Evolutionary conservation across 2,888 invertebrate species (phyloP), one percentile per base, ranked within the genome.

Genomic region (Periphyllus acericola): DNA sequence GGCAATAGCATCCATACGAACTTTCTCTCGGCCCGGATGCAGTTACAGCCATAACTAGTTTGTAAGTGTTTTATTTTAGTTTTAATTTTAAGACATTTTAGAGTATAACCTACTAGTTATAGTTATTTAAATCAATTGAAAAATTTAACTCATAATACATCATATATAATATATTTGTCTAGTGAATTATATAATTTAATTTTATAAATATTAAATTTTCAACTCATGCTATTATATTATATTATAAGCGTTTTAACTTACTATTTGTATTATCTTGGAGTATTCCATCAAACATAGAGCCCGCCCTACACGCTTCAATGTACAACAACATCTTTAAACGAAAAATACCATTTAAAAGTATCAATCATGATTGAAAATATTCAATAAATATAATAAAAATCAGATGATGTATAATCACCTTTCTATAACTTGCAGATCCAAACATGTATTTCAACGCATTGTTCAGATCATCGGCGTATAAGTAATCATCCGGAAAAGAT

Each of bases 221-320:
- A n/a, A n/a, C n/a, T n/a, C n/a, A n/a, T n/a, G n/a, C n/a, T 68
- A 14, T 8, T 68, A 0, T 29, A 5, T 0, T 14, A 29, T 3
- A 68, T 1, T 3, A 8, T 14, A 68, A 29, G 0, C 25, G 1
- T 25, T 68, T 34, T 6, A 72, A 91, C 91, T 91, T 91, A 93
- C 93, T 92, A 90, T 93, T 92, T 89, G 92, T 92, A 90, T 93
- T 91, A 32, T 91, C 91, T 0, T 93, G 92, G 52, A 94, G 91
- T 21, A 93, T 90, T 52, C 92, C 91, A 71, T 93, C 91, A 91
- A 94, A 94, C 93, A 94, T 94, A 11, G 94, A 94, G 32, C 94
- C 94, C 66, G 93, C 93, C 90, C 94, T 93, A 91, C 94, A 94
- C 4, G 94, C 93, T 91, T 94, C 94, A 87, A 94, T 90, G 90